Evolutionary conservation across 2,888 invertebrate species (phyloP), one percentile per base, ranked within the genome.

Genomic region (Ceriagrion tenellum): DNA sequence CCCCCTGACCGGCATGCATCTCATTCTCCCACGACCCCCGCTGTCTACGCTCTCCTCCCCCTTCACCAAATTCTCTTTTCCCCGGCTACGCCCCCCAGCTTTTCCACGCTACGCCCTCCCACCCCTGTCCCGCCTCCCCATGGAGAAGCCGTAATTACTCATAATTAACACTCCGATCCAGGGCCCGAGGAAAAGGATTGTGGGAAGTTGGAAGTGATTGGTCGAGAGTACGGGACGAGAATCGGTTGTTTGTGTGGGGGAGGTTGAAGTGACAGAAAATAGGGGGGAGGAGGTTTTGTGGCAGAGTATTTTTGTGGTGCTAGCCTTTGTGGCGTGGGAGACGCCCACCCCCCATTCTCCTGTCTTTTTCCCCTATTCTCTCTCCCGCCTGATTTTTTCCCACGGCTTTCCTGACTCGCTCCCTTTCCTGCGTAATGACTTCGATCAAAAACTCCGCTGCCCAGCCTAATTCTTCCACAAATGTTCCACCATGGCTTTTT

Each of bases 101-200:
- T 23, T 16, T 69, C 69, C 93, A 47, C 47, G 63, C 91, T 47
- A 20, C 16, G n/a, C 69, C 69, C 12, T 3, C 2, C 20, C 16
- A 10, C 59, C 59, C 20, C 59, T 59, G 6, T 2, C 59, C 20
- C 59, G 59, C 59, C 18, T 56, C 91, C 91, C 91, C 91, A 26
- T 40, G 74, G 40, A 91, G 91, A 91, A n/a, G n/a, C 55, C 16
- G 74, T 93, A 93, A 93, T 93, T 69, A 93, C 93, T 93, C 93
- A 69, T 69, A 74, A 93, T 93, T 93, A 93, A 47, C 93, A 69
- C 93, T 93, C 93, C 93, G 93, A 93, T 93, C 93, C 93, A 93
- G 63, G 63, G 23, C 56, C 59, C 59, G 59, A 16, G 69, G 47
- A 89, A 55, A 55, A 69, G 40, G 69, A 18, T 69, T 69, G n/a